Evolutionary conservation across 2,797 vertebrate species (phyloP).

Genomic region (Odontamblyopus lacepedii): DNA sequence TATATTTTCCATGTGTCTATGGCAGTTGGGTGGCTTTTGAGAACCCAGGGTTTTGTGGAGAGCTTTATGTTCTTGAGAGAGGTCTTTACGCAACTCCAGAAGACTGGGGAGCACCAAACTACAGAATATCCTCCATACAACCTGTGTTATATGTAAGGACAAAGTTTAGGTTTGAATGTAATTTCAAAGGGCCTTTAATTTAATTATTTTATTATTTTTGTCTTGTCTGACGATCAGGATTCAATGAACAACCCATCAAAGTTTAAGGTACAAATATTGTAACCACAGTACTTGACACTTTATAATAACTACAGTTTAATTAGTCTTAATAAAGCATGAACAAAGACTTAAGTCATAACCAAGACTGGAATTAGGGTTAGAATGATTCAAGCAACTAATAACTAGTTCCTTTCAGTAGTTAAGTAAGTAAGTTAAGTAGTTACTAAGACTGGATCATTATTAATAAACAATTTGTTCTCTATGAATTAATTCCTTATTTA

Average conservation of each 20-base stretch:
- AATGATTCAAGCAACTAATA: no score
- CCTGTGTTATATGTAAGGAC: constrained; percentile 87
- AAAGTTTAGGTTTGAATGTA: not conserved
- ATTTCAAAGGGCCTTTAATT: not conserved
- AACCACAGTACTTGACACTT: no score
- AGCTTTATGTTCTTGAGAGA: constrained; percentile 90
- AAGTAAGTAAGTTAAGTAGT: no score
- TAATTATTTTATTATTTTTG: constrained; percentile 9
- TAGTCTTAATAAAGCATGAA: no score
- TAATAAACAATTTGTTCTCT: no score
- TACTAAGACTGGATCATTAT: no score
- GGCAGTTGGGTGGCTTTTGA: constrained; percentile 94
- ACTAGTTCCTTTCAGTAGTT: no score
- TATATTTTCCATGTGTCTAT: not conserved
- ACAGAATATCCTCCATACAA: constrained; percentile 88
- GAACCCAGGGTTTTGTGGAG: constrained; percentile 89
- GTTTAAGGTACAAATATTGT: constrained; percentile 81
- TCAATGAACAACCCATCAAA: constrained; percentile 65
- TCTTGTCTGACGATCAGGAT: constrained; percentile 78
- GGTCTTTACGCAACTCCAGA: constrained; percentile 86
- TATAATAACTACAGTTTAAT: no score
- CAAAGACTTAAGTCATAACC: no score
- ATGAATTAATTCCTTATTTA: no score
- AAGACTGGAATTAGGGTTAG: no score
- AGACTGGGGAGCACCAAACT: constrained; percentile 87